Evolutionary conservation across 1,140 invertebrate species (phyloP).

Genomic region (Telenomus remus): DNA sequence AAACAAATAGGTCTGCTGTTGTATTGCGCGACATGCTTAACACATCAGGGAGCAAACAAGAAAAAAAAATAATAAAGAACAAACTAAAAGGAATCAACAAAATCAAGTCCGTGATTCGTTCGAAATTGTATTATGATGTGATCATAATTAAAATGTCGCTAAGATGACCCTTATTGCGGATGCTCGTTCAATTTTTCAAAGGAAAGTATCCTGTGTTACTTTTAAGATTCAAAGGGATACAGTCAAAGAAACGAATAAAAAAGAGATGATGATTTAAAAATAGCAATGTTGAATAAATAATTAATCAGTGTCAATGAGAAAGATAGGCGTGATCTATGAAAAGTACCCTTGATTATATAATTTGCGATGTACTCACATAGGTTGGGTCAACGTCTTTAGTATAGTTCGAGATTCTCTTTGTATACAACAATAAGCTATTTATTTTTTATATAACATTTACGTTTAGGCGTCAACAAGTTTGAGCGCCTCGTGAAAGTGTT

Average conservation of each 20-base stretch:
- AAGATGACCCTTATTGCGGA: constrained; percentile 51
- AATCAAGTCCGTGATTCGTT: constrained; percentile 65
- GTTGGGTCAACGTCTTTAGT: constrained; percentile 5
- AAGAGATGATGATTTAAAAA: constrained; percentile 2
- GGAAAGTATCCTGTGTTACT: constrained; percentile 44
- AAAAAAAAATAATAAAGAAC: constrained; percentile 25
- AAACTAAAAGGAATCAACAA: not conserved
- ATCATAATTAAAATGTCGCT: constrained; percentile 66
- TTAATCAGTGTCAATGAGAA: constrained; percentile 66
- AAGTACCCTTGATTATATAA: constrained; percentile 21
- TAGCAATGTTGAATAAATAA: constrained; percentile 18
- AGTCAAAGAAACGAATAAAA: not conserved
- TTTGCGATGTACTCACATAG: constrained; percentile 6
- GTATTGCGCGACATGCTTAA: constrained; percentile 68
- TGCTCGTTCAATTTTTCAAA: constrained; percentile 46
- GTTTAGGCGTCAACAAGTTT: no score
- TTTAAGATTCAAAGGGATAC: constrained; percentile 19
- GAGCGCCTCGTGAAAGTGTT: no score
- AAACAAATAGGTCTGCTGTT: constrained; percentile 67
- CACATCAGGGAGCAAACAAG: constrained; percentile 32
- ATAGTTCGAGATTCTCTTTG: constrained; percentile 12
- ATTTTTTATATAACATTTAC: no score
- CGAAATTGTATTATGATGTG: constrained; percentile 59
- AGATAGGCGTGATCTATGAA: constrained; percentile 65
- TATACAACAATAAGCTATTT: not conserved